Conservation (phyloP, 1,140 invertebrate species). For the Anastrepha ludens region DNA sequence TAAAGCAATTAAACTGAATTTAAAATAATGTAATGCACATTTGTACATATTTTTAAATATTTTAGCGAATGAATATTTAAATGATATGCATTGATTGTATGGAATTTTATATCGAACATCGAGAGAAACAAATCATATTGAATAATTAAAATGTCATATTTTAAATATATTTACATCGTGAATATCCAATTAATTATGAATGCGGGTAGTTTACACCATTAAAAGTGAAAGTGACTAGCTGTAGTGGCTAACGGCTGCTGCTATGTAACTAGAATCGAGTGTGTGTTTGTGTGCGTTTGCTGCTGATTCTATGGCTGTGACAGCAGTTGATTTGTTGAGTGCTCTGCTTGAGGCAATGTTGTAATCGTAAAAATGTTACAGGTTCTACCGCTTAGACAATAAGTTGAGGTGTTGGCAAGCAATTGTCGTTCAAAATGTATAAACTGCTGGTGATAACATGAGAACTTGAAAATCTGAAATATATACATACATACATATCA, state of each 20-base stretch:
- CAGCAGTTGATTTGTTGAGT: neutral
- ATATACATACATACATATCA: neutral
- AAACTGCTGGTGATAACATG: neutral
- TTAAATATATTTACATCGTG: slow-evolving; percentile 22
- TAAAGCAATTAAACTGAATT: slow-evolving; percentile 47
- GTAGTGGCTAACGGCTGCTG: neutral
- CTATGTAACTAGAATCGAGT: neutral
- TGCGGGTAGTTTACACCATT: neutral
- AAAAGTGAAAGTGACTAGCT: neutral
- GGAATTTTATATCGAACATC: slow-evolving; percentile 39
- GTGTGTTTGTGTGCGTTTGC: neutral
- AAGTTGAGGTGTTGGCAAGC: neutral
- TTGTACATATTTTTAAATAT: slow-evolving; percentile 51
- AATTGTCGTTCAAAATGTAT: neutral
- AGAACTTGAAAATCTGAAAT: neutral
- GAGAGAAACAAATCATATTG: slow-evolving; percentile 42
- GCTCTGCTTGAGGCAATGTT: neutral
- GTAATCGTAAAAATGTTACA: neutral
- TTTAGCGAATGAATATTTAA: slow-evolving; percentile 48
- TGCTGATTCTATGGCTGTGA: neutral
- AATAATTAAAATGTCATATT: slow-evolving; percentile 49
- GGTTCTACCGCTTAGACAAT: neutral
- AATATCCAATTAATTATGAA: neutral
- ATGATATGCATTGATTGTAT: slow-evolving; percentile 48
- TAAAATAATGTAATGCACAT: slow-evolving; percentile 10